Base-by-base conservation (phyloP, 2,797 vertebrate species). In the Eulemur rubriventer region DNA sequence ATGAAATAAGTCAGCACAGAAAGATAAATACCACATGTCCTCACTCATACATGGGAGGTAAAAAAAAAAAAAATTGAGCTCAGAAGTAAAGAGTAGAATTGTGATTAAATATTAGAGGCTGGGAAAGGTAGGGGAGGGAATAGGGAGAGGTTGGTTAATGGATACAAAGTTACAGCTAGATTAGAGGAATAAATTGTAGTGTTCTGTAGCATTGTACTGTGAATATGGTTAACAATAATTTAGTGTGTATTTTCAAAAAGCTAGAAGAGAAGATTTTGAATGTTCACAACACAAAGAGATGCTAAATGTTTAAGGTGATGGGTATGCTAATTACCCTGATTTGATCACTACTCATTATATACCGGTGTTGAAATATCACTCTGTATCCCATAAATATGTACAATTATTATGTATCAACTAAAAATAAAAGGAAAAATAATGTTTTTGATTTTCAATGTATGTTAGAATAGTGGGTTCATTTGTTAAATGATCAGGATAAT, bases 391-490 rank as follows among this genome's bases (percentile, higher is more conserved):
- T 52, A 78, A 55, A 24, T 55, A 69, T 69, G n/a, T 69, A 35
- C 2, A 38, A 22, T 69, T 69, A 69, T 38, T 78, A 35, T 52
- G 75, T 35, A 2, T 52, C 75, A 52, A 52, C 33, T 52, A 78
- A 78, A 76, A 52, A 78, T 52, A 24, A 52, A n/a, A 24, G 50
- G 52, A 63, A 83, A 46, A 48, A 50, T 11, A 72, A 57, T 48
- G 50, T 89, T 72, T 94, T 72, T 89, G 48, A 57, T 88, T 75
- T 59, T 96, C 55, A 87, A 38, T 89, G 33, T 69, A 57, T 84
- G 43, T 59, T 72, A 72, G 20, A 83, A 50, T 82, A 89, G 30
- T 67, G 30, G 24, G 33, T 61, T 82, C 12, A 17, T 73, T 95
- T 92, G 35, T 90, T 92, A 92, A 83, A 52, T 63, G 46, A 57